Evolutionary conservation across 2,113 vertebrate genomes (phyloP).

Genomic region (Triplophysa dalaica): DNA sequence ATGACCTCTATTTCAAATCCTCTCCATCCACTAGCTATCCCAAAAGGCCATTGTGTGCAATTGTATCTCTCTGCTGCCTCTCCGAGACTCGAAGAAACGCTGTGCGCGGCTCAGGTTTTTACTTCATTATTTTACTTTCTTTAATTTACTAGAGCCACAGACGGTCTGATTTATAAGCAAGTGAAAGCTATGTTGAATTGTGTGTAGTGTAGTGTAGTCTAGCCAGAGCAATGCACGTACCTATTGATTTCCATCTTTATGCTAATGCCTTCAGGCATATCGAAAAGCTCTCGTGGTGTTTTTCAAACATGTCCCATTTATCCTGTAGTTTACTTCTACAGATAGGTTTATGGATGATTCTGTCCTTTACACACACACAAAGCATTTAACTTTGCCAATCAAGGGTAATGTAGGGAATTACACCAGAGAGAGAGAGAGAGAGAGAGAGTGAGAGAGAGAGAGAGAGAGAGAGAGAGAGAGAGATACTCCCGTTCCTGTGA

Average conservation of each 20-base stretch:
- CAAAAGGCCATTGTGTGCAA: constrained; percentile 10
- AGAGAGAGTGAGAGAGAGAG: too few species aligned
- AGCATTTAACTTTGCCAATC: constrained; percentile 39
- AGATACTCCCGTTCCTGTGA: not conserved
- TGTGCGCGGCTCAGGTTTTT: constrained; percentile 2
- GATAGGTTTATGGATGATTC: not conserved
- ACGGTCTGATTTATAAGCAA: constrained; percentile 25
- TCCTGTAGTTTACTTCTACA: constrained; percentile 6
- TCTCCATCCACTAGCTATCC: not conserved
- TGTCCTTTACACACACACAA: constrained; percentile 21
- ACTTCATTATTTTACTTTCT: constrained; percentile 24
- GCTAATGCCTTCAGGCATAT: constrained; percentile 31
- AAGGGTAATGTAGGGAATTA: constrained; percentile 26
- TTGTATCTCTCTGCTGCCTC: constrained; percentile 7
- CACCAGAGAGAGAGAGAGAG: not conserved
- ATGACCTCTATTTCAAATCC: constrained; percentile 12
- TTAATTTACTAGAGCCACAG: constrained; percentile 22
- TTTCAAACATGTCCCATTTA: constrained; percentile 13
- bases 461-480: too few species aligned
- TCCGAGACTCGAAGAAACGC: not conserved
- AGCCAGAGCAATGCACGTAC: constrained; percentile 16
- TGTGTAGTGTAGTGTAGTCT: constrained; percentile 1
- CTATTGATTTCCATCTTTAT: constrained; percentile 49
- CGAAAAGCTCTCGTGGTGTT: constrained; percentile 38
- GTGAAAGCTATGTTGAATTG: constrained; percentile 20